Conservation (phyloP, 2,797 vertebrate genomes). For the Arremon aurantiirostris region DNA sequence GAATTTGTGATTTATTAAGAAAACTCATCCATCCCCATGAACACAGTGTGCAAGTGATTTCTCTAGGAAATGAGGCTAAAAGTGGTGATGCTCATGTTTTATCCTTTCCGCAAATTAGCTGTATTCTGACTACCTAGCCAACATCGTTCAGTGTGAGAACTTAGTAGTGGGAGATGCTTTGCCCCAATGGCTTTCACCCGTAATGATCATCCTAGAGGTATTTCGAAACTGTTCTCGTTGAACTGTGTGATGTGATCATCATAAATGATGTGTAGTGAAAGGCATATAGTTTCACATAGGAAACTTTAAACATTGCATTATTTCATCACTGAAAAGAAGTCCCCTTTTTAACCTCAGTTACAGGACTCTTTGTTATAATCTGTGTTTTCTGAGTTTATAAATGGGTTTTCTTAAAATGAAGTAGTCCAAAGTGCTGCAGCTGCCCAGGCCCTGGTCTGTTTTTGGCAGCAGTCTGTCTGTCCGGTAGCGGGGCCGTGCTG, state of each 20-base stretch:
- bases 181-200: background rate
- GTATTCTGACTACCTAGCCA: background rate
- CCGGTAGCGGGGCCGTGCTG: rapidly evolving
- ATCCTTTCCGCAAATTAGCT: background rate
- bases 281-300: background rate
- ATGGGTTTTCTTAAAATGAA: background rate
- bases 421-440: rapidly evolving
- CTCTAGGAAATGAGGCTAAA: background rate
- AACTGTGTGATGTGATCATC: background rate
- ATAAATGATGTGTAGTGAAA: background rate
- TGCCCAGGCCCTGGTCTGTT: rapidly evolving
- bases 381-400: background rate
- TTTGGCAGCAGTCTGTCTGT: background rate
- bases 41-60: background rate
- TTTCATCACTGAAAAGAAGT: background rate
- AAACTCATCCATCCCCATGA: background rate
- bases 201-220: background rate
- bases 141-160: background rate
- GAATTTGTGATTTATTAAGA: background rate
- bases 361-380: background rate
- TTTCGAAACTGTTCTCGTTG: background rate
- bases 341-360: background rate
- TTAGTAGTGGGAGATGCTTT: background rate
- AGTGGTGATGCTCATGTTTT: background rate
- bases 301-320: background rate